Evolutionary conservation across 1,140 invertebrate genomes (phyloP).

Genomic region (Neodiprion lecontei): DNA sequence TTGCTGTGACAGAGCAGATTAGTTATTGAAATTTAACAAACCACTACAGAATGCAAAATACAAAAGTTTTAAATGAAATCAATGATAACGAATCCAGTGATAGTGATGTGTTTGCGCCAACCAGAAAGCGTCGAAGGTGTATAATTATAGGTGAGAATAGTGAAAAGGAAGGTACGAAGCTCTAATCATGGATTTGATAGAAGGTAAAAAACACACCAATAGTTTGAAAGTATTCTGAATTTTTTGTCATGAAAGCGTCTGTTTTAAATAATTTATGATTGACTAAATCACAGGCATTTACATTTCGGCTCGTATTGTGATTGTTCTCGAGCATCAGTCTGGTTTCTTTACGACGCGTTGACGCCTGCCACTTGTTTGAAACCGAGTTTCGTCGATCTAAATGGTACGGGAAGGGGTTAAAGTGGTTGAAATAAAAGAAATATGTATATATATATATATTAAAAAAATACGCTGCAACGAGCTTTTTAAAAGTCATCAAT

Average conservation of each 20-base stretch:
- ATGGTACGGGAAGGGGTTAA: too few relatives aligned
- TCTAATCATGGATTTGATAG: conserved; percentile 27
- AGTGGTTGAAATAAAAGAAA: too few relatives aligned
- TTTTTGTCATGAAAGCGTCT: conserved; percentile 21
- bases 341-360: background rate
- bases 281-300: background rate
- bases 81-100: conserved; percentile 17
- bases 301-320: conserved; percentile 7
- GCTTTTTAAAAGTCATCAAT: too few relatives aligned
- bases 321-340: background rate
- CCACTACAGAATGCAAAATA: background rate
- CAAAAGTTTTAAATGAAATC: background rate
- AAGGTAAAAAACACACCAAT: conserved; percentile 26
- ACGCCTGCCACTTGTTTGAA: background rate
- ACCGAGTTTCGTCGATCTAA: background rate
- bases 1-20: background rate
- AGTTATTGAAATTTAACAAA: background rate
- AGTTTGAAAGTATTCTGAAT: conserved; percentile 26
- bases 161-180: too few relatives aligned
- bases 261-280: conserved; percentile 16
- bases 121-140: conserved; percentile 10
- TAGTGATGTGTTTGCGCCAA: conserved; percentile 11
- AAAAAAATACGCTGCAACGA: too few relatives aligned
- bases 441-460: too few relatives aligned
- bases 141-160: too few relatives aligned